Evolutionary conservation across 1,140 invertebrate genomes (phyloP).

Genomic region (Pseudachorutes palmiensis): DNA sequence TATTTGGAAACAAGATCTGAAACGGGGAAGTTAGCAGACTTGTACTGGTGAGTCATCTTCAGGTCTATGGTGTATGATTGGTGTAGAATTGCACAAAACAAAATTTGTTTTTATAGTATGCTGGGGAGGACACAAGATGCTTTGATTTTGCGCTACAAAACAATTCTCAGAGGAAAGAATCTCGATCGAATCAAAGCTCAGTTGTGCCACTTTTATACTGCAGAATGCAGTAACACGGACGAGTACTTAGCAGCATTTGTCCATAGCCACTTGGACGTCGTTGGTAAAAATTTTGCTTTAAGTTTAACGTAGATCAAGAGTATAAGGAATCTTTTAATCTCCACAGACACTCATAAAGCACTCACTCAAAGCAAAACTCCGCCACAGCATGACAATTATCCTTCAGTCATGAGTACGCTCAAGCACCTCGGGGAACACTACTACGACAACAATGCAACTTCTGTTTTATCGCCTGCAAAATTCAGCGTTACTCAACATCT

Average conservation of each 20-base stretch:
- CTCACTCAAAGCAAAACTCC: background rate
- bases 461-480: slow-evolving; percentile 13
- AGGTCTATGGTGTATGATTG: too few relatives aligned
- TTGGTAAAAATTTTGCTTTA: slow-evolving; percentile 20
- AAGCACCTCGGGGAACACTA: slow-evolving; percentile 26
- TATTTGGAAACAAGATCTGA: slow-evolving; percentile 48
- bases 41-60: slow-evolving; percentile 45
- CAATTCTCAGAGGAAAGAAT: slow-evolving; percentile 32
- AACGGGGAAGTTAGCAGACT: slow-evolving; percentile 47
- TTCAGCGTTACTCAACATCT: slow-evolving; percentile 27
- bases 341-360: slow-evolving; percentile 23
- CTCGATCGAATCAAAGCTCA: slow-evolving; percentile 29
- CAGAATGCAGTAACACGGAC: slow-evolving; percentile 32
- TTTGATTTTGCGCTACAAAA: slow-evolving; percentile 30
- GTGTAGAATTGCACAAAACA: too few relatives aligned
- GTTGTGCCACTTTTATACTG: slow-evolving; percentile 29
- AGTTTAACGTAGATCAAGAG: too few relatives aligned
- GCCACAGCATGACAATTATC: slow-evolving; percentile 7
- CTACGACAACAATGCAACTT: slow-evolving; percentile 18
- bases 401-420: slow-evolving; percentile 30
- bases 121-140: slow-evolving; percentile 46
- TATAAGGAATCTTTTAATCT: background rate
- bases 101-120: slow-evolving; percentile 44
- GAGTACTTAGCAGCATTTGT: slow-evolving; percentile 26
- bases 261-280: slow-evolving; percentile 24